Base-by-base conservation (phyloP, 2,113 vertebrate species). In the Ailuropoda melanoleuca region DNA sequence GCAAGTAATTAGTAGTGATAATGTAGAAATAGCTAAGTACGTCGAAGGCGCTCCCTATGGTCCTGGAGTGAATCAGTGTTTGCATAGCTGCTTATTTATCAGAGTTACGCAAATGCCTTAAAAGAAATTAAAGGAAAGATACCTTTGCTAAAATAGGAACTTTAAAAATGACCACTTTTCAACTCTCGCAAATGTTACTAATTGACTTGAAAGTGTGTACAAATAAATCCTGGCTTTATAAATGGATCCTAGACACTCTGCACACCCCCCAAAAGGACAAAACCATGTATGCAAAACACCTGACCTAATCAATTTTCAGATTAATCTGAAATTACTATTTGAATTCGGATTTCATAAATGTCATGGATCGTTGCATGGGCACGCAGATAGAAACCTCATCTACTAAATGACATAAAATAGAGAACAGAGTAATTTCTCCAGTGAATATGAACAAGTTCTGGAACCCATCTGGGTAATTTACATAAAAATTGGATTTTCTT, bases 291-390 rank as follows among this genome's bases (percentile, higher is more conserved):
- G 80, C 29, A 92, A 96, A 96, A 55, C 26, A 39, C 24, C n/a
- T 75, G 83, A 92, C 55, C 84, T 66, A 53, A 74, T 90, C 77
- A 37, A 92, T 94, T 96, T 96, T 88, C 74, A 87, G 48, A 95
- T 94, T 74, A 92, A 97, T 88, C 74, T 90, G 84, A 87, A 93
- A 95, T 96, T 56, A 80, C 34, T 92, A 80, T 87, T 83, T 89
- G 43, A 83, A 87, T 86, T 92, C 39, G 50, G 37, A 70, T 88
- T 55, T 72, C 29, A 29, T 84, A 46, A 80, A 66, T 70, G 90
- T 68, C 60, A n/a, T 53, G 29, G 21, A 90, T 96, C 84, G 21
- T 48, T 77, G 34, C 62, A 39, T 24, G 19, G 11, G 58, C 58
- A 24, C 82, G 19, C 34, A 90, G 86, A 88, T 7, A 37, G 4